These are phyloP conservation scores for Oxygymnocypris stewartii DNA, from an alignment of 2,113 vertebrate species.

Conservation along the genomic window DNA sequence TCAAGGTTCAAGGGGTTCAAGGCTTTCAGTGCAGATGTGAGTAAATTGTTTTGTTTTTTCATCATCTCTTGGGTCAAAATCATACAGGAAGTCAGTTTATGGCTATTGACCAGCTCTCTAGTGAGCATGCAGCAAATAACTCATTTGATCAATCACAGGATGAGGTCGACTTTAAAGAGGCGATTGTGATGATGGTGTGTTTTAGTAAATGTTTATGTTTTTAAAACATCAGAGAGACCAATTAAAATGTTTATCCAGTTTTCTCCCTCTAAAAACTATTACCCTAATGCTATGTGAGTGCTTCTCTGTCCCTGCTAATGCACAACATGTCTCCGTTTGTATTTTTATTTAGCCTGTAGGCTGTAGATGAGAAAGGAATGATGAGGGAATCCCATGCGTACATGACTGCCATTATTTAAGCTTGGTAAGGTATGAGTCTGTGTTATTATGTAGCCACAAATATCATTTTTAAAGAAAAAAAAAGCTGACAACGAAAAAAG, in stretches of 20 bases:
- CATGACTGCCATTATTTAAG: not conserved
- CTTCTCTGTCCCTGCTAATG: not conserved
- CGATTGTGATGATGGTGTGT: not conserved
- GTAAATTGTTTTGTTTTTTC: not conserved
- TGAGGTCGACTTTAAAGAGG: not conserved
- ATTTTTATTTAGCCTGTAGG: constrained; percentile 16
- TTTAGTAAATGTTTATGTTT: not conserved
- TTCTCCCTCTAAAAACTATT: constrained; percentile 12
- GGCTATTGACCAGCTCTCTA: not conserved
- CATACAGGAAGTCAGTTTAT: not conserved
- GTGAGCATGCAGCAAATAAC: not conserved
- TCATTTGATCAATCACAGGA: not conserved
- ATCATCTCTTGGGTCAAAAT: not conserved
- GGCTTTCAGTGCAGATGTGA: not conserved
- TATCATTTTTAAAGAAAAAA: not conserved
- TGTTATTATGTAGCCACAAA: not conserved
- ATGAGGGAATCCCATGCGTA: not conserved
- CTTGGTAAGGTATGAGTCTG: not conserved
- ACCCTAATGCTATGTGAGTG: constrained; percentile 4
- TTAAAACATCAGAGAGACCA: not conserved
- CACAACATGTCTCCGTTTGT: not conserved
- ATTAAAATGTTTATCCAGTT: constrained; percentile 36
- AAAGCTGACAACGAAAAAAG: not conserved
- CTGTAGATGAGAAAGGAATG: not conserved
- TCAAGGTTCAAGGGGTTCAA: too few relatives aligned